Percentiles rank a stretch among this genome's conserved stretches.
phyloP scores from a whole-genome alignment of 2,797 vertebrate genomes.

The Todus mexicanus region DNA sequence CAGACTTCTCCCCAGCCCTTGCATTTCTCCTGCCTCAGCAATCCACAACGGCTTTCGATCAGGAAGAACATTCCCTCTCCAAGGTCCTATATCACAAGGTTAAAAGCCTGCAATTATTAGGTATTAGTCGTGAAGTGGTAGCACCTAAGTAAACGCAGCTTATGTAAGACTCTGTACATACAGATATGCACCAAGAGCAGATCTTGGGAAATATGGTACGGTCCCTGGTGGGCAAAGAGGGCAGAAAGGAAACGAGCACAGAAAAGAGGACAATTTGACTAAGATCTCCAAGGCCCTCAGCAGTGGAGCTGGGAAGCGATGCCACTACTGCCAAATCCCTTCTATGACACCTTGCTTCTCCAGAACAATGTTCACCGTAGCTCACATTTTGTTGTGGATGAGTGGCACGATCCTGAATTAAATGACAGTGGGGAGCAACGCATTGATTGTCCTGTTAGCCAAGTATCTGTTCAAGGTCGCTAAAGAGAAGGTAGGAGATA shows the following conservation, averaged over 20 bases:
- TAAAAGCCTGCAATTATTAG: background rate
- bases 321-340: background rate
- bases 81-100: conserved; percentile 3
- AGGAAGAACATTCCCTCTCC: conserved; percentile 15
- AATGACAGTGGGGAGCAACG: background rate
- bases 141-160: background rate
- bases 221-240: background rate
- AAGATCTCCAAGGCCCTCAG: background rate
- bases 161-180: background rate
- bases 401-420: background rate
- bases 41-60: background rate
- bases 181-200: background rate
- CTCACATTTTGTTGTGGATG: background rate
- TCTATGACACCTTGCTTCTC: background rate
- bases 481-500: conserved; percentile 28
- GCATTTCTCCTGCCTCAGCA: background rate
- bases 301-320: background rate
- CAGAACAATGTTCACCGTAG: background rate
- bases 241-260: background rate
- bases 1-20: background rate
- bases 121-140: background rate
- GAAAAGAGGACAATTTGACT: background rate
- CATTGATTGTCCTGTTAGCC: background rate
- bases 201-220: background rate
- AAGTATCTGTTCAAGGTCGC: background rate